Conservation (phyloP, 2,113 vertebrate genomes). For the Panurus biarmicus region DNA sequence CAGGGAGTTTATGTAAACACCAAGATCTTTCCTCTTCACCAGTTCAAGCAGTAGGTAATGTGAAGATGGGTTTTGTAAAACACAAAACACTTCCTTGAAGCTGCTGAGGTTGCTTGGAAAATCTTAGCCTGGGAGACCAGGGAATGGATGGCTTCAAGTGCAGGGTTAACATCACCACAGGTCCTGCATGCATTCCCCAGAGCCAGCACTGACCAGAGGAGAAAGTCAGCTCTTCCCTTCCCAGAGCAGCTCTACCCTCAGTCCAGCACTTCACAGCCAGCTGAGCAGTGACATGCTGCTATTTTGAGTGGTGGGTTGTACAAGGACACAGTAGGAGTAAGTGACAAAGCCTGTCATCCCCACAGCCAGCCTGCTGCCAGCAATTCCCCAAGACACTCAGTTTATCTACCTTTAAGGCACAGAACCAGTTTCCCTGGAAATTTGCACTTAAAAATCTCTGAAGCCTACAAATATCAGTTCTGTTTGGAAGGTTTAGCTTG, state of each 20-base stretch:
- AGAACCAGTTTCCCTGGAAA: not conserved
- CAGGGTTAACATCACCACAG: not conserved
- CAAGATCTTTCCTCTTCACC: not conserved
- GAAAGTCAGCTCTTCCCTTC: not conserved
- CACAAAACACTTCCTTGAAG: not conserved
- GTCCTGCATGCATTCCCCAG: not conserved
- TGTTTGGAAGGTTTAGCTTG: not conserved
- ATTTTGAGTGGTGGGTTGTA: not conserved
- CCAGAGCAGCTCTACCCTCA: not conserved
- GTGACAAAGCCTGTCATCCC: not conserved
- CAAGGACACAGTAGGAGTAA: not conserved
- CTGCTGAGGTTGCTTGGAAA: not conserved
- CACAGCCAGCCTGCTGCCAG: not conserved
- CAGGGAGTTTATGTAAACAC: not conserved
- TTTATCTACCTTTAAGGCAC: not conserved
- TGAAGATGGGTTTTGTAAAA: not conserved
- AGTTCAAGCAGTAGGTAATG: not conserved
- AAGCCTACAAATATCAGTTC: not conserved
- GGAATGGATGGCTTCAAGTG: not conserved
- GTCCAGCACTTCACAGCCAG: not conserved
- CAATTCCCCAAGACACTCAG: not conserved
- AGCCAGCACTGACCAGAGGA: not conserved
- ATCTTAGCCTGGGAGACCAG: not conserved
- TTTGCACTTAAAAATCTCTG: not conserved
- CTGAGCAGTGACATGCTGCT: not conserved